These are phyloP conservation scores for Chromobotia macracanthus DNA, from an alignment of 2,797 vertebrate genomes.

Conservation along the genomic window DNA sequence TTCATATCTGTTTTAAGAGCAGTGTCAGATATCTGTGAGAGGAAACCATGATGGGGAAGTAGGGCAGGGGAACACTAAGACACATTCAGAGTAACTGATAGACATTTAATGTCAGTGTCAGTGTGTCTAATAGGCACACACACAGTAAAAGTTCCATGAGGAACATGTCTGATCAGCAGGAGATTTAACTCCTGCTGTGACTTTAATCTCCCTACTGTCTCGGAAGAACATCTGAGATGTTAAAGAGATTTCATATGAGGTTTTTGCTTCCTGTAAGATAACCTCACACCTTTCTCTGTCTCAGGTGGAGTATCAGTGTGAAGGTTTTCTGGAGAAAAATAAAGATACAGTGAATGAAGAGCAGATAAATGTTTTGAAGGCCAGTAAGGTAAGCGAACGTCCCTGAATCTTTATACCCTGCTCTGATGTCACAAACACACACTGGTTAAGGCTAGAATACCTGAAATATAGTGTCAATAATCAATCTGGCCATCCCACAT, in stretches of 20 bases:
- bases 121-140: too few relatives aligned
- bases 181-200: background rate
- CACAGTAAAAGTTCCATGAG: too few relatives aligned
- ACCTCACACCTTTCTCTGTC: background rate
- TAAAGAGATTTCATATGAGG: background rate
- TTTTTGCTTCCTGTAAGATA: background rate
- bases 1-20: slow-evolving; percentile 23
- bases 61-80: background rate
- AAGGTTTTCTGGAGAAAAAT: slow-evolving; percentile 97
- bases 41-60: slow-evolving; percentile 16
- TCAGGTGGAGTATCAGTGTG: slow-evolving; percentile 98
- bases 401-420: background rate
- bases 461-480: background rate
- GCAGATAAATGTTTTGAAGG: slow-evolving; percentile 94
- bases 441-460: background rate
- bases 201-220: background rate
- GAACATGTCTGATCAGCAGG: background rate
- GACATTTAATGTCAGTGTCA: too few relatives aligned
- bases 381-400: slow-evolving; percentile 88
- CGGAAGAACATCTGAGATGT: background rate
- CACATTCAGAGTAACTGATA: too few relatives aligned
- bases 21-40: background rate
- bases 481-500: background rate
- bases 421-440: background rate
- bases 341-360: slow-evolving; percentile 98